phyloP scores from a whole-genome alignment of 2,113 vertebrate genomes.

The Chaetorhynchus papuensis region DNA sequence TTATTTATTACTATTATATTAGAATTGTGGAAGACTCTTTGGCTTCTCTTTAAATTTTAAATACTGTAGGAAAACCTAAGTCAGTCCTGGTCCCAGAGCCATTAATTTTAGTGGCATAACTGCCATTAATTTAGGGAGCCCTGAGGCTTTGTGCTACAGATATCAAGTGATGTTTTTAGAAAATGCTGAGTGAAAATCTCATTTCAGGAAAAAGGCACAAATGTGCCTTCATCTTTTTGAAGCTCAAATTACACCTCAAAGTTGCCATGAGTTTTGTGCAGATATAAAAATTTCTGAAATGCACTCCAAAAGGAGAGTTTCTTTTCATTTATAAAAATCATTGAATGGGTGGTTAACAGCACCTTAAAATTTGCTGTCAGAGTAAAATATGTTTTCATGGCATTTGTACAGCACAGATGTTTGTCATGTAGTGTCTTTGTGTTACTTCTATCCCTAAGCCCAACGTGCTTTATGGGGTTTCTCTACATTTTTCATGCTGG shows the following conservation, averaged over 20 bases:
- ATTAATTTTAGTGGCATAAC: conserved; percentile 1
- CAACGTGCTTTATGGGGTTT: conserved; percentile 55
- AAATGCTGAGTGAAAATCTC: background rate
- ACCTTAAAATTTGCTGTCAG: conserved; percentile 14
- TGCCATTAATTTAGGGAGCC: background rate
- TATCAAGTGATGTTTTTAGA: background rate
- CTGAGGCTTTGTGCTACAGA: background rate
- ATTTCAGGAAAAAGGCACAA: background rate
- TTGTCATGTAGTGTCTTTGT: background rate
- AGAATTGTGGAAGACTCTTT: background rate
- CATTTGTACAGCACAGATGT: conserved; percentile 54
- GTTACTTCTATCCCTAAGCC: conserved; percentile 50
- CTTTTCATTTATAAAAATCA: background rate
- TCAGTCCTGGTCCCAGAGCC: background rate
- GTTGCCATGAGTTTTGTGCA: background rate
- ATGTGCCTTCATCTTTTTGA: background rate
- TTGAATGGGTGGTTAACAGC: background rate
- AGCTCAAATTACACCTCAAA: background rate
- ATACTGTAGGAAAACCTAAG: background rate
- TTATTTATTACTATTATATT: conserved; percentile 19
- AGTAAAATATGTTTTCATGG: conserved; percentile 14
- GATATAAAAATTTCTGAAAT: background rate
- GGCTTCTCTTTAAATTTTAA: conserved; percentile 34
- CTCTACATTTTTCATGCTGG: conserved; percentile 39
- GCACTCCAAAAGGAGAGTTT: background rate